These are phyloP conservation scores for Urophycis tenuis DNA, from an alignment of 2,797 vertebrate genomes.

Conservation along the genomic window DNA sequence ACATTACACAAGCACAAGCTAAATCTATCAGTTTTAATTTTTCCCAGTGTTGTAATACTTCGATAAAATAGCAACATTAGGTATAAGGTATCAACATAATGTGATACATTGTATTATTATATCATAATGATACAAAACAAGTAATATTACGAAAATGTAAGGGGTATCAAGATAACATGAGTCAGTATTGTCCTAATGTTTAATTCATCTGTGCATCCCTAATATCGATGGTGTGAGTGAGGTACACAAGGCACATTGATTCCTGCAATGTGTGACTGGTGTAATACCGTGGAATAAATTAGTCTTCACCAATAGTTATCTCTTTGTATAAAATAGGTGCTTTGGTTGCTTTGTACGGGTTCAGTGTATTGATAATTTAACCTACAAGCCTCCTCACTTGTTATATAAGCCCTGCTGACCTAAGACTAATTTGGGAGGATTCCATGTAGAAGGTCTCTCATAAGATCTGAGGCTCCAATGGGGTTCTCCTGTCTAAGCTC, in stretches of 20 bases:
- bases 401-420: not conserved
- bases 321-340: not conserved
- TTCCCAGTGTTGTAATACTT: not conserved
- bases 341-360: too few relatives aligned
- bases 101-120: not conserved
- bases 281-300: not conserved
- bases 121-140: not conserved
- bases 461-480: not conserved
- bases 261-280: not conserved
- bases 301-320: not conserved
- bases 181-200: not conserved
- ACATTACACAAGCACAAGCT: not conserved
- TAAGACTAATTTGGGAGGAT: not conserved
- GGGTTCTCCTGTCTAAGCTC: not conserved
- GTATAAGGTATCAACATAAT: not conserved
- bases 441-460: not conserved
- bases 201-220: not conserved
- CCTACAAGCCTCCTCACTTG: too few relatives aligned
- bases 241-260: too few relatives aligned
- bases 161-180: too few relatives aligned
- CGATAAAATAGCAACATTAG: not conserved
- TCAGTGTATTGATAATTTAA: too few relatives aligned
- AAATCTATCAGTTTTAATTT: not conserved
- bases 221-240: not conserved
- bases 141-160: not conserved